Evolutionary conservation across 2,888 invertebrate genomes (phyloP).

Genomic region (Cheilosia grossa): DNA sequence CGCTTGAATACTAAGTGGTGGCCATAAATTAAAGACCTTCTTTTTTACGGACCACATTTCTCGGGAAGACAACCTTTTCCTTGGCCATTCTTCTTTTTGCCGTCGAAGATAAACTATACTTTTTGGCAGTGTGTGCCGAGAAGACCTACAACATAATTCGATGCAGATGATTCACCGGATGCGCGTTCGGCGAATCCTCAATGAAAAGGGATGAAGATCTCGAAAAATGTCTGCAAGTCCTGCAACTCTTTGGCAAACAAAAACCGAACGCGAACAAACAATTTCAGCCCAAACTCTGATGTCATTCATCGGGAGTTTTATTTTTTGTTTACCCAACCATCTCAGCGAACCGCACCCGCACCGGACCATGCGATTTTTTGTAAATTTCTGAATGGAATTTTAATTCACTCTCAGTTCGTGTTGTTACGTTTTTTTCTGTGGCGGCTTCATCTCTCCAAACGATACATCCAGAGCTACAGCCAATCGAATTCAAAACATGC

Average conservation of each 20-base stretch:
- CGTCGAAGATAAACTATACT: conserved; percentile 14
- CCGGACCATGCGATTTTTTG: conserved; percentile 4
- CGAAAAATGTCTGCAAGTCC: conserved; percentile 3
- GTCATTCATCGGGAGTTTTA: conserved; percentile 54
- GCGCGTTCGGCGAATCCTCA: conserved; percentile 23
- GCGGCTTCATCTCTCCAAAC: background rate
- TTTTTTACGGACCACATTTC: conserved; percentile 13
- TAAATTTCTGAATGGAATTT: conserved; percentile 71
- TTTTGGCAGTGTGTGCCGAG: background rate
- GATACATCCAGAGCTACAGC: background rate
- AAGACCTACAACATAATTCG: conserved; percentile 34
- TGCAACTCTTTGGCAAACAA: background rate
- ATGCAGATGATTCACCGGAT: conserved; percentile 35
- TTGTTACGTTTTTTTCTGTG: conserved; percentile 10
- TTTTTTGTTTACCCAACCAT: conserved; percentile 9
- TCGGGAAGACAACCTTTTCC: conserved; percentile 23
- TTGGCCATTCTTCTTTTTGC: background rate
- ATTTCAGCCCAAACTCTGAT: conserved; percentile 55
- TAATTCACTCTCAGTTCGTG: conserved; percentile 61
- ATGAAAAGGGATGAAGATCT: conserved; percentile 29
- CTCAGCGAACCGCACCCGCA: conserved; percentile 1
- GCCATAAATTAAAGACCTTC: conserved; percentile 5
- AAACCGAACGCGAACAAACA: conserved; percentile 20
- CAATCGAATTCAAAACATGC: conserved; percentile 11
- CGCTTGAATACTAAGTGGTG: conserved; percentile 24